Evolutionary conservation across 2,888 invertebrate genomes (phyloP).

Genomic region (Patella caerulea): DNA sequence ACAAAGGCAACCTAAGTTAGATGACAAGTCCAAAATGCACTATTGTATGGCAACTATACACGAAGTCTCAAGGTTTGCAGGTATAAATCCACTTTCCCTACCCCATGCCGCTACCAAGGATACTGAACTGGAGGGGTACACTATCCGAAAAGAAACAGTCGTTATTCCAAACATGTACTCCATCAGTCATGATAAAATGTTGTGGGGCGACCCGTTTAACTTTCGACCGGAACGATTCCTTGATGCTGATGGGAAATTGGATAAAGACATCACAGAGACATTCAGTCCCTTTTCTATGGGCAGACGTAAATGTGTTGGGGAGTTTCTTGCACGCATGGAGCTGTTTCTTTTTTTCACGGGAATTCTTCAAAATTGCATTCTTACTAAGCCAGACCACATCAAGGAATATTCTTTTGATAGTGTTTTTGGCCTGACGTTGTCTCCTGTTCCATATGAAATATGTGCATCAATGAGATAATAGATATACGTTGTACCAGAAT

Average conservation of each 20-base stretch:
- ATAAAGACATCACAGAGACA: constrained; percentile 24
- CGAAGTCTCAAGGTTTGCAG: constrained; percentile 42
- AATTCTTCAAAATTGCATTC: constrained; percentile 42
- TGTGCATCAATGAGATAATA: neutral
- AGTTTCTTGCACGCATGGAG: constrained; percentile 49
- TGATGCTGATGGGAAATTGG: constrained; percentile 18
- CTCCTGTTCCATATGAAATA: constrained; percentile 17
- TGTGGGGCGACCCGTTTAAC: constrained; percentile 34
- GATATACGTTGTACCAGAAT: too few relatives aligned
- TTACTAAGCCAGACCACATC: constrained; percentile 15
- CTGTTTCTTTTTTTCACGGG: constrained; percentile 45
- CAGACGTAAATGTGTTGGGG: constrained; percentile 51
- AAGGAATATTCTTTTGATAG: constrained; percentile 7
- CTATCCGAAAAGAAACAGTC: constrained; percentile 35
- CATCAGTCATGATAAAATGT: constrained; percentile 22
- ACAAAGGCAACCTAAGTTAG: constrained; percentile 27
- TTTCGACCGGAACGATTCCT: constrained; percentile 37
- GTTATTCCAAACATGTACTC: constrained; percentile 32
- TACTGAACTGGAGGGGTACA: constrained; percentile 29
- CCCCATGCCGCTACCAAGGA: constrained; percentile 46
- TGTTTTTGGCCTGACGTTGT: constrained; percentile 21
- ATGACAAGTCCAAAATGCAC: constrained; percentile 36
- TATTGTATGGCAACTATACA: constrained; percentile 44
- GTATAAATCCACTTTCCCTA: constrained; percentile 42
- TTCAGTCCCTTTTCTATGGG: constrained; percentile 48